Evolutionary conservation across 2,797 vertebrate species (phyloP), one percentile per base, ranked within the genome.

Genomic region (Argyrosomus regius): DNA sequence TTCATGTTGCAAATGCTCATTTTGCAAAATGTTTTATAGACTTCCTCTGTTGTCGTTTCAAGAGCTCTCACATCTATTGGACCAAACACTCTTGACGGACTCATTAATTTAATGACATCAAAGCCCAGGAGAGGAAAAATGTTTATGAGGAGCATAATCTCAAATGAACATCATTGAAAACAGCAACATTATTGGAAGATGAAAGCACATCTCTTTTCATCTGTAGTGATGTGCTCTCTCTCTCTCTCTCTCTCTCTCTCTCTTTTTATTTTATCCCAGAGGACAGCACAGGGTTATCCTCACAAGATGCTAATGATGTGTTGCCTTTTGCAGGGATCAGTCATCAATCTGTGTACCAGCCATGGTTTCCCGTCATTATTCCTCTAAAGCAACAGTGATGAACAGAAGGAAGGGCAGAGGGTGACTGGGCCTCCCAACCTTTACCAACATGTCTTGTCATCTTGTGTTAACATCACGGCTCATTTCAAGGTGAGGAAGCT

Each of bases 81-180:
- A 73, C 58, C 65, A 59, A 76, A 80, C 65, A 28, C 56, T 72
- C 53, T 62, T 86, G 86, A 93, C 92, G 77, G 83, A 81, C 57
- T 67, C 77, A 89, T 93, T 91, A 85, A 80, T 75, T 76, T 50
- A 80, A 88, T 62, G 83, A 85, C 84, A 91, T 91, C 86, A 92
- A 91, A 92, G 86, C 86, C 75, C 69, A 60, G 56, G 53, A 85
- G 87, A 87, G 77, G 77, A 81, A 85, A 76, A 77, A 83, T 87
- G 81, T 83, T 86, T 62, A 88, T 74, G 62, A 86, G 82, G 41
- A 86, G 64, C 77, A 77, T 80, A 81, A 91, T 84, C 80, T 59
- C 77, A 69, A 84, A 43, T 83, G 75, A 84, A 72, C 66, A 35
- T 71, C 64, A 70, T 5, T 80, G 83, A 86, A 73, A 83, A 78